A percentile compares a stretch with the other conserved stretches of the same genome.
phyloP scores from a whole-genome alignment of 2,888 invertebrate species.

The Megamerina dolium region DNA sequence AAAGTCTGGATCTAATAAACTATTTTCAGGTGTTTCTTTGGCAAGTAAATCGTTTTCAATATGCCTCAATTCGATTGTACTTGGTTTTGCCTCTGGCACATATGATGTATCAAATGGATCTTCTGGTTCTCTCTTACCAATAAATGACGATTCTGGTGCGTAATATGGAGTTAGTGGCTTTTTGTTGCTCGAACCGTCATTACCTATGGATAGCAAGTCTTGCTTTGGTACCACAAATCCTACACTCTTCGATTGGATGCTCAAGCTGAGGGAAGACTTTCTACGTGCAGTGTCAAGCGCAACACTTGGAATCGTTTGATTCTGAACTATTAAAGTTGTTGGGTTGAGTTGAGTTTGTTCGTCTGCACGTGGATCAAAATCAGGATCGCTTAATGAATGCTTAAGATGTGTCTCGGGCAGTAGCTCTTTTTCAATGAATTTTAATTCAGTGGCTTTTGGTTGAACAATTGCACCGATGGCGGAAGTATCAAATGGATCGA shows the following conservation, averaged over 20 bases:
- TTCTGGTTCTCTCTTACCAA: constrained; percentile 50
- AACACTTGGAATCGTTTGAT: constrained; percentile 34
- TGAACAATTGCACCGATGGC: constrained; percentile 64
- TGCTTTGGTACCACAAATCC: constrained; percentile 58
- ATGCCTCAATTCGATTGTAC: constrained; percentile 70
- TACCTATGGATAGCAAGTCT: constrained; percentile 55
- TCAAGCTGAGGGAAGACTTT: constrained; percentile 58
- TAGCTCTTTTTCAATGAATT: constrained; percentile 71
- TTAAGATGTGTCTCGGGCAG: constrained; percentile 54
- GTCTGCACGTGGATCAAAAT: constrained; percentile 76
- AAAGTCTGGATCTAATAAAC: constrained; percentile 60
- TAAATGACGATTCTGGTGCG: constrained; percentile 48
- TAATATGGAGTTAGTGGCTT: constrained; percentile 81
- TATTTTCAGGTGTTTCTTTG: constrained; percentile 52
- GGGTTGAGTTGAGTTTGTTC: constrained; percentile 23
- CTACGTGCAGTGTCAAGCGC: constrained; percentile 49
- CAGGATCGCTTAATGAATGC: constrained; percentile 63
- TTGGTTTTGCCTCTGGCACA: constrained; percentile 67
- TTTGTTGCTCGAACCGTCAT: constrained; percentile 56
- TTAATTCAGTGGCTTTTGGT: constrained; percentile 72
- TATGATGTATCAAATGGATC: constrained; percentile 89
- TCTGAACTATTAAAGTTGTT: constrained; percentile 9
- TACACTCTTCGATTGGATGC: constrained; percentile 55
- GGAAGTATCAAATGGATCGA: constrained; percentile 85
- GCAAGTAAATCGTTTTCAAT: constrained; percentile 65